Evolutionary conservation across 2,113 vertebrate species (phyloP), one percentile per base, ranked within the genome.

Genomic region (Carassius carassius): DNA sequence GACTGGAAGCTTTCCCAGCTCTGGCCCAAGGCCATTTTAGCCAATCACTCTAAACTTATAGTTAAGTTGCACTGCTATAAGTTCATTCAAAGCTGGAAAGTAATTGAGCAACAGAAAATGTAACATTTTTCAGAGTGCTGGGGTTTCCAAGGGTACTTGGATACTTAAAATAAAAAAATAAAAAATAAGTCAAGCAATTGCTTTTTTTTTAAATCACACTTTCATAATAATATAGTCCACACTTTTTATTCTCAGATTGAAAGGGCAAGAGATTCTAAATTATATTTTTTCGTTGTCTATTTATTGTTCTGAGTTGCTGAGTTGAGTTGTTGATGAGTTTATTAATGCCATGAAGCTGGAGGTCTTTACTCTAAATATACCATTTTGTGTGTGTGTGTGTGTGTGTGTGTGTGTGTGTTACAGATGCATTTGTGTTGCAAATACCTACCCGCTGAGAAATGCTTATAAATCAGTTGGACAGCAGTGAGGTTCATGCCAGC

Each of bases 401-500:
- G 93, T 41, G 37, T 41, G 41, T 41, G 37, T 41, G 41, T 41
- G 41, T 41, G 41, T 41, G 7, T 92, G 92, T 94, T 92, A 93
- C 96, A 96, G 96, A 96, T 95, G 96, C 96, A 95, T 96, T 96
- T 95, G 94, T 95, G 94, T 96, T 95, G 94, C 92, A 94, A 95
- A 96, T 95, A 94, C 94, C 91, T 94, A 95, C 96, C 96, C 84
- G 97, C 96, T 98, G 97, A 92, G 96, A 96, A 95, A 95, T 95
- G 95, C 93, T 96, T 95, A 96, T 96, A 95, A 94, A 96, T 96
- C 95, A 91, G 93, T 95, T 95, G 96, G 96, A 97, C 95, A 94
- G 95, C 95, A 95, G 92, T 89, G 95, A 97, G 97, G 97, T 98
- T 97, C 96, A 98, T 96, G 96, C 95, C 94, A 95, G 93, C 92